Evolutionary conservation across 1,140 invertebrate genomes (phyloP).

Genomic region (Penaeus vannamei): DNA sequence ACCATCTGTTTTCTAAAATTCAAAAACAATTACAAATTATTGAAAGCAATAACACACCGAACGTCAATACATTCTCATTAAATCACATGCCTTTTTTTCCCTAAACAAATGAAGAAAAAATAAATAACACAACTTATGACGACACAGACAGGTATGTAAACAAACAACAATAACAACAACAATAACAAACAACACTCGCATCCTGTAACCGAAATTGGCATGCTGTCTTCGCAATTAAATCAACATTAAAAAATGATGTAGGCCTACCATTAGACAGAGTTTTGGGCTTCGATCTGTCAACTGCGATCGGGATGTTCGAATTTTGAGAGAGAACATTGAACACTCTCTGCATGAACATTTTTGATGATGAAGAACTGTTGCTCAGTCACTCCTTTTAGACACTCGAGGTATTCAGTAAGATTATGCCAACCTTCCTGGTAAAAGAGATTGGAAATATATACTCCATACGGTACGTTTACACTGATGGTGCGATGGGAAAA

Average conservation of each 20-base stretch:
- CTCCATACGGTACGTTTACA: conserved; percentile 57
- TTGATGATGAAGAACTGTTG: not conserved
- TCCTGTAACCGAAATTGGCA: not conserved
- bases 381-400: not conserved
- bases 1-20: too few species aligned
- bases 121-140: too few species aligned
- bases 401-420: not conserved
- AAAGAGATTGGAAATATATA: conserved; percentile 12
- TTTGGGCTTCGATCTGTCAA: conserved; percentile 57
- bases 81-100: too few species aligned
- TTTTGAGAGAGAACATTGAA: conserved; percentile 57
- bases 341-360: conserved; percentile 63
- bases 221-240: not conserved
- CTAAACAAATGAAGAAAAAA: too few species aligned
- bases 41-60: too few species aligned
- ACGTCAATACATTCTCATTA: too few species aligned
- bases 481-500: conserved; percentile 24
- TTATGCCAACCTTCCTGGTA: conserved; percentile 29
- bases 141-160: too few species aligned
- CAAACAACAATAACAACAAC: too few species aligned
- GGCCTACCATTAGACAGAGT: conserved; percentile 51
- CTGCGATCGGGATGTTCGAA: conserved; percentile 56
- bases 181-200: not conserved
- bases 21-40: too few species aligned
- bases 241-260: not conserved